These are phyloP conservation scores for Agrotis clavis DNA, from an alignment of 2,888 invertebrate genomes.

Conservation along the genomic window DNA sequence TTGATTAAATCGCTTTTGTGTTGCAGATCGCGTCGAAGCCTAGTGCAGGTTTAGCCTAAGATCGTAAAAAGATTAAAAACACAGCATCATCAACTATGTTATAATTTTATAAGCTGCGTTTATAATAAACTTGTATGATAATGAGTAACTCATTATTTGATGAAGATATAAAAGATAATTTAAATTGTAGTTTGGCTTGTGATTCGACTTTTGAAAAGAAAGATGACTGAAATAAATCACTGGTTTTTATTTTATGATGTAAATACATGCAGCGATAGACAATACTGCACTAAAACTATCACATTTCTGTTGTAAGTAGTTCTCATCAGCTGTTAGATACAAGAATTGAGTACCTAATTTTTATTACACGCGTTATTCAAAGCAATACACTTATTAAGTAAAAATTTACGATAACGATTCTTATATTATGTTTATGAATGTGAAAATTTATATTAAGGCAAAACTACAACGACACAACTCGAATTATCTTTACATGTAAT, in stretches of 20 bases:
- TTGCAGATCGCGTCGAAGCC: no score
- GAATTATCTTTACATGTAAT: no score
- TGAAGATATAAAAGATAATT: slow-evolving; percentile 6
- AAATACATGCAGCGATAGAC: neutral
- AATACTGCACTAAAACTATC: neutral
- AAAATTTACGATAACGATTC: no score
- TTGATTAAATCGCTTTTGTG: no score
- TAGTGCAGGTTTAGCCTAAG: neutral
- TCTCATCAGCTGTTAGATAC: neutral
- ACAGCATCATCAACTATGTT: slow-evolving; percentile 10
- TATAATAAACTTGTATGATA: slow-evolving; percentile 25
- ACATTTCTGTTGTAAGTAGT: neutral
- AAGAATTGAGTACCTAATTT: neutral
- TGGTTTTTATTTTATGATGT: neutral
- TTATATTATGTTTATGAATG: no score
- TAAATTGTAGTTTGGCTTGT: no score
- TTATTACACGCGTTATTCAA: neutral
- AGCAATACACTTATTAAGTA: no score
- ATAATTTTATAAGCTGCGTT: slow-evolving; percentile 20
- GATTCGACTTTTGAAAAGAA: neutral
- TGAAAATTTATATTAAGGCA: no score
- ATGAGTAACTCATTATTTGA: slow-evolving; percentile 27
- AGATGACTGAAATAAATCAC: neutral
- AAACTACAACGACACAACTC: no score
- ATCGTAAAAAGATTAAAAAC: slow-evolving; percentile 44